phyloP scores from a whole-genome alignment of 2,113 vertebrate genomes.

The Riparia riparia region DNA sequence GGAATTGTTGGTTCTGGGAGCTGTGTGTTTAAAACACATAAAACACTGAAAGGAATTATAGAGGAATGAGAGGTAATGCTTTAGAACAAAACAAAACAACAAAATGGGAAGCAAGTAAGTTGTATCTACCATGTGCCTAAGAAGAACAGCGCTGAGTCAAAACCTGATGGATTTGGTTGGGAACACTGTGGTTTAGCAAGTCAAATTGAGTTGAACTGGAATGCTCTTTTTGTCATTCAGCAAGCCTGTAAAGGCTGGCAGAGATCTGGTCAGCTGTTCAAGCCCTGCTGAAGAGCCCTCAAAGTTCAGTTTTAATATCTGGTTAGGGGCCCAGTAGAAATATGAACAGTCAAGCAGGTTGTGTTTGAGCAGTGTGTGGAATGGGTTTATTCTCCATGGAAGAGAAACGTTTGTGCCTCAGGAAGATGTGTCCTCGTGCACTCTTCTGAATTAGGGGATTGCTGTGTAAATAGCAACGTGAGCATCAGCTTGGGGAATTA shows the following conservation, averaged over 20 bases:
- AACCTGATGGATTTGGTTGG: conserved; percentile 39
- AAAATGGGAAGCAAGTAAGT: background rate
- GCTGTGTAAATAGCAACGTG: background rate
- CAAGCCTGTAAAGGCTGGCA: conserved; percentile 15
- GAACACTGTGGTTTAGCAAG: conserved; percentile 36
- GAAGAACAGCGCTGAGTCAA: conserved; percentile 2
- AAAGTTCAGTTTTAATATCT: background rate
- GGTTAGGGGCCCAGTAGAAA: background rate
- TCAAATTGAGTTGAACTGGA: conserved; percentile 23
- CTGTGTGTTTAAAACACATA: background rate
- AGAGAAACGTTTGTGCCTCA: background rate
- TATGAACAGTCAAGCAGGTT: background rate
- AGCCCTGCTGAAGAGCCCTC: background rate
- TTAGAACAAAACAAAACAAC: background rate
- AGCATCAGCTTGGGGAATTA: background rate
- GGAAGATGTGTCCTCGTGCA: background rate
- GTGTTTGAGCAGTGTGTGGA: background rate
- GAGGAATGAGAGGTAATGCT: background rate
- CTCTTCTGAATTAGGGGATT: background rate
- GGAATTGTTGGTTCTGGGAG: background rate
- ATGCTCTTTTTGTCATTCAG: conserved; percentile 41
- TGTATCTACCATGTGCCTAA: conserved; percentile 16
- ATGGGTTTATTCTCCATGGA: background rate
- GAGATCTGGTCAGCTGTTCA: conserved; percentile 43
- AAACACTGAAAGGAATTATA: background rate